Evolutionary conservation across 1,140 invertebrate genomes (phyloP).

Genomic region (Ectropis grisescens): DNA sequence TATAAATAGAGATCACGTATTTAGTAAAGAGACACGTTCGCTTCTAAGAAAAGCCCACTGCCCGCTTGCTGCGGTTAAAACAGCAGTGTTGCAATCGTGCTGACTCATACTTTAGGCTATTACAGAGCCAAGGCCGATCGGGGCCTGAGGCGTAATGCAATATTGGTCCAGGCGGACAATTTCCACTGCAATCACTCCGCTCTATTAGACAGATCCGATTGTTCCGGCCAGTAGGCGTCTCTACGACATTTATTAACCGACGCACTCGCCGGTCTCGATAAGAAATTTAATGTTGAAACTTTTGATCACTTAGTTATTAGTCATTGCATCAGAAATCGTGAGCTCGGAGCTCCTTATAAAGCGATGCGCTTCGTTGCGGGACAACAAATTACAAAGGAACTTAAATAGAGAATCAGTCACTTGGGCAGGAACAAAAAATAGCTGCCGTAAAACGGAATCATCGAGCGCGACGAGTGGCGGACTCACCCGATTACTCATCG

Average conservation of each 20-base stretch:
- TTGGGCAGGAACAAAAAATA: conserved; percentile 27
- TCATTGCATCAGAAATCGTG: conserved; percentile 1
- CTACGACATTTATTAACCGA: conserved; percentile 2
- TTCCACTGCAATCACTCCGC: conserved; percentile 26
- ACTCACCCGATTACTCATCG: conserved; percentile 49
- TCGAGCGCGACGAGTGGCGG: conserved; percentile 29
- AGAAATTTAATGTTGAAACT: too few species aligned
- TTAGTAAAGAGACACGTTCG: conserved; percentile 10
- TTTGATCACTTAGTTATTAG: too few species aligned
- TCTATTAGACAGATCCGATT: conserved; percentile 31
- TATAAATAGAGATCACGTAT: too few species aligned
- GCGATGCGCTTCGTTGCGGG: neutral
- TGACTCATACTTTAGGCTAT: conserved; percentile 40
- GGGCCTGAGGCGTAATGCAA: conserved; percentile 26
- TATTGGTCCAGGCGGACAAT: conserved; percentile 22
- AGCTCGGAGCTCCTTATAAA: too few species aligned
- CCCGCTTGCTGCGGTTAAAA: conserved; percentile 10
- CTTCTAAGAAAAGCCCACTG: conserved; percentile 17
- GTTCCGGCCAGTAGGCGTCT: conserved; percentile 21
- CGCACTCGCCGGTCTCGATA: too few species aligned
- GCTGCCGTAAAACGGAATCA: conserved; percentile 29
- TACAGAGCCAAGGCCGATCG: conserved; percentile 27
- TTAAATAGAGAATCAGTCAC: conserved; percentile 25
- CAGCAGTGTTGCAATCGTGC: conserved; percentile 17
- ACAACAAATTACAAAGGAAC: conserved; percentile 17